Base-by-base conservation (phyloP, 1,140 invertebrate genomes). In the Drosophila orosa region DNA sequence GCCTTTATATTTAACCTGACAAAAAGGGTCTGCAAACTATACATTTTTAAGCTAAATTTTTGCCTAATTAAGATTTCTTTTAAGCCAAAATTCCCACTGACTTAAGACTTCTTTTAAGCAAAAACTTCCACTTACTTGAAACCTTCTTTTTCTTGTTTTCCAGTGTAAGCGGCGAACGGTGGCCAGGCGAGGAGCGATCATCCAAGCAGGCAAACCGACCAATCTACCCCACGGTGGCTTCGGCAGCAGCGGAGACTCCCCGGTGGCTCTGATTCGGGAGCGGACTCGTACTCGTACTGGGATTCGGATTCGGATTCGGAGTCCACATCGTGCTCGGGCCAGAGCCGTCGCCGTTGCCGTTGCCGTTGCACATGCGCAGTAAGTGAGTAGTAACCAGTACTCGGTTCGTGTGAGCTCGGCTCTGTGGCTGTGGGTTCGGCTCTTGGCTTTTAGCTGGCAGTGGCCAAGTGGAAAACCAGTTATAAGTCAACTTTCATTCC, bases 401-500 rank as follows among this genome's bases (percentile, higher is more conserved):
- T 33, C 17, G 33, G 31, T 1, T 48, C 24, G 57, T 25, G 12
- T 22, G 17, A 15, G 15, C 9, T 66, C 56, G 31, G 40, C n/a
- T 33, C n/a, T 19, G 22, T n/a, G 57, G 29, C 57, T 59, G 1
- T 29, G 5, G 24, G 13, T 1, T 65, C 37, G 29, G 61, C 15
- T n/a, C 33, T 13, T 25, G 19, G 25, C 19, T 12, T 37, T 24
- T 15, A 50, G 50, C 29, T 44, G 29, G 19, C n/a, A 25, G 19
- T 60, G 27, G 27, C 37, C 13, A 17, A 27, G 8, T 67, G 22
- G 29, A 69, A 90, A 91, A 91, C 90, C 90, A 91, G 90, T 91
- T 91, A 90, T 84, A 81, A 85, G 74, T 75, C 90, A 91, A 91
- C 90, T 91, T 91, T 91, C 90, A 91, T 91, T 90, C 74, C 59